Evolutionary conservation across 2,797 vertebrate species (phyloP).

Genomic region (Gouania willdenowi): DNA sequence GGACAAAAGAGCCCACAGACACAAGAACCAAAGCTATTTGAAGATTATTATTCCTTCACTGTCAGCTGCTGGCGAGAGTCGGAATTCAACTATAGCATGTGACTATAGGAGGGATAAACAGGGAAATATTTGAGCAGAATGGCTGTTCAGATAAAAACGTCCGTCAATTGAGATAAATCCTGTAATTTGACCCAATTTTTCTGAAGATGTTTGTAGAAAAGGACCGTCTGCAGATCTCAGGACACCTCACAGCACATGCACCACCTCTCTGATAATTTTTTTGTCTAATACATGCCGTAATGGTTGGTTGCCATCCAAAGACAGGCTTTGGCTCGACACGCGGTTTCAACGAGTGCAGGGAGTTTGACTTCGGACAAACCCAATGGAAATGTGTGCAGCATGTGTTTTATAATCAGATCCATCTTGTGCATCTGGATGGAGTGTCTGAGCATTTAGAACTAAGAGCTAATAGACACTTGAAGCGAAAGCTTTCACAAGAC

Average conservation of each 20-base stretch:
- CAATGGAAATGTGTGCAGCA: constrained; percentile 2
- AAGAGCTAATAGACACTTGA: too few relatives aligned
- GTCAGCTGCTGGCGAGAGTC: neutral
- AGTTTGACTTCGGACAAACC: constrained; percentile 1
- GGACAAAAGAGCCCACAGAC: constrained; percentile 2
- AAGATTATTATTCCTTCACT: too few relatives aligned
- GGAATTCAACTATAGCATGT: neutral
- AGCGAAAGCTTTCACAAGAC: too few relatives aligned
- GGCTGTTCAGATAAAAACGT: neutral
- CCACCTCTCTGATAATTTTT: constrained; percentile 30
- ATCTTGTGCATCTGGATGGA: constrained; percentile 23
- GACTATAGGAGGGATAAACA: neutral
- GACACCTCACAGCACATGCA: constrained; percentile 18
- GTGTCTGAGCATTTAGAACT: neutral
- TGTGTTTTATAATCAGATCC: constrained; percentile 12
- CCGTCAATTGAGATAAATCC: constrained; percentile 11
- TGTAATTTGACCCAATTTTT: constrained; percentile 22
- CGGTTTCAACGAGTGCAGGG: neutral
- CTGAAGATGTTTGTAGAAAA: constrained; percentile 17
- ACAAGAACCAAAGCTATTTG: neutral
- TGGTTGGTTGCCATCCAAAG: constrained; percentile 25
- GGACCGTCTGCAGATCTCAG: constrained; percentile 18
- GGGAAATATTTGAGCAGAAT: neutral
- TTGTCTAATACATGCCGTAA: constrained; percentile 26
- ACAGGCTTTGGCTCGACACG: constrained; percentile 13